phyloP scores from a whole-genome alignment of 2,113 vertebrate genomes.

The Myocastor coypus region DNA sequence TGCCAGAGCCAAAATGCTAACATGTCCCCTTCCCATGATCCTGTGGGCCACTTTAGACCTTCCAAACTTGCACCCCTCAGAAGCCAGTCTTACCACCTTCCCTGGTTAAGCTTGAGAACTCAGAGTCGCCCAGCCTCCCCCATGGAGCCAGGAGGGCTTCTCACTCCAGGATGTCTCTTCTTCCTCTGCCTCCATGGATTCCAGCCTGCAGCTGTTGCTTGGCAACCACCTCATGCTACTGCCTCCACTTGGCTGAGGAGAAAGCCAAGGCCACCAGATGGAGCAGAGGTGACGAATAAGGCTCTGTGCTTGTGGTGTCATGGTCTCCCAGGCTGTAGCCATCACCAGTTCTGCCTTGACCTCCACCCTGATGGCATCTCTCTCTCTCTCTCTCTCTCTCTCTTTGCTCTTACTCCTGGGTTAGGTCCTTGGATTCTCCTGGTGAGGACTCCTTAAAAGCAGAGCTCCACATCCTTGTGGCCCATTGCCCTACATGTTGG shows the following conservation, averaged over 20 bases:
- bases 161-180: not conserved
- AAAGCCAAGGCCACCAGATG: not conserved
- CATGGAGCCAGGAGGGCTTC: not conserved
- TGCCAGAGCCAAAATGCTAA: not conserved
- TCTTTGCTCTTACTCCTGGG: not conserved
- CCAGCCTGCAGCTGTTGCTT: not conserved
- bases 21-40: too few species aligned
- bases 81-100: not conserved
- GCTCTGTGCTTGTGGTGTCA: accelerated
- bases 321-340: not conserved
- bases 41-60: not conserved
- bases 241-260: not conserved
- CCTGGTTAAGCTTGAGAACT: not conserved
- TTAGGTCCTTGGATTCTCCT: not conserved
- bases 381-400: not conserved
- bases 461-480: too few species aligned
- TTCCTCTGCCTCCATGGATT: not conserved
- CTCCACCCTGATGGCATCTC: not conserved
- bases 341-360: not conserved
- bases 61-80: not conserved
- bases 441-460: not conserved
- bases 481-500: not conserved
- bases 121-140: not conserved
- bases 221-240: not conserved
- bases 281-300: not conserved